Percentiles rank a stretch among this genome's conserved stretches.
These are phyloP conservation scores for Prionailurus viverrinus DNA, from an alignment of 2,113 vertebrate species.

Conservation along the genomic window DNA sequence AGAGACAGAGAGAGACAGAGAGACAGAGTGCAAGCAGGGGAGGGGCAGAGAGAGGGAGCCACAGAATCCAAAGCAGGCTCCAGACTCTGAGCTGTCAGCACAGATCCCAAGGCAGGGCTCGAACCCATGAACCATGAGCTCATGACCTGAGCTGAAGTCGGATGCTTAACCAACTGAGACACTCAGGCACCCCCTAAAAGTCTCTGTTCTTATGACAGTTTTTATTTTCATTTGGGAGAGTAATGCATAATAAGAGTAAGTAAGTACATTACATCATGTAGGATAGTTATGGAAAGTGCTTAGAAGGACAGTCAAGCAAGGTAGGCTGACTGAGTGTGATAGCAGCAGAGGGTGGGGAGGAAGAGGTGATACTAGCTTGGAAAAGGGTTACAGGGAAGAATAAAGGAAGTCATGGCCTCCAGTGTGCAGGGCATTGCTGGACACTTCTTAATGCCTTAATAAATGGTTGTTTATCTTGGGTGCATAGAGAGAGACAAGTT, in stretches of 20 bases:
- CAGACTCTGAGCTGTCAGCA: no score
- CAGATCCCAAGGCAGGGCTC: no score
- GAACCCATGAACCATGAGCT: no score
- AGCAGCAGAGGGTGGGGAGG: background rate
- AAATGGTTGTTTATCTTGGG: background rate
- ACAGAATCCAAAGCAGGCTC: no score
- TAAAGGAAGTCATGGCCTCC: background rate
- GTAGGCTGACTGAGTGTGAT: background rate
- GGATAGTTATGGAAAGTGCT: background rate
- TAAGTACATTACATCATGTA: background rate
- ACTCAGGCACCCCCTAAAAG: background rate
- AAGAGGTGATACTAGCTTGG: fast-evolving
- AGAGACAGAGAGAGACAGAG: no score
- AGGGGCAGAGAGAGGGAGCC: no score
- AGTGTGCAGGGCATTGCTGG: no score
- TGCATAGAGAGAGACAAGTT: background rate
- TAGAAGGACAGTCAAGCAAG: background rate
- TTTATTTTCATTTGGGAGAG: background rate
- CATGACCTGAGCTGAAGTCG: no score
- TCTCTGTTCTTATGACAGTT: background rate
- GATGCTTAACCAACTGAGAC: no score
- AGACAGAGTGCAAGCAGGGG: no score
- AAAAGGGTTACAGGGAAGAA: background rate
- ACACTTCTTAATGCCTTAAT: background rate
- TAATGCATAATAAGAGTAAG: background rate